phyloP scores from a whole-genome alignment of 2,797 vertebrate species.

The Hapalemur alaotrensis region DNA sequence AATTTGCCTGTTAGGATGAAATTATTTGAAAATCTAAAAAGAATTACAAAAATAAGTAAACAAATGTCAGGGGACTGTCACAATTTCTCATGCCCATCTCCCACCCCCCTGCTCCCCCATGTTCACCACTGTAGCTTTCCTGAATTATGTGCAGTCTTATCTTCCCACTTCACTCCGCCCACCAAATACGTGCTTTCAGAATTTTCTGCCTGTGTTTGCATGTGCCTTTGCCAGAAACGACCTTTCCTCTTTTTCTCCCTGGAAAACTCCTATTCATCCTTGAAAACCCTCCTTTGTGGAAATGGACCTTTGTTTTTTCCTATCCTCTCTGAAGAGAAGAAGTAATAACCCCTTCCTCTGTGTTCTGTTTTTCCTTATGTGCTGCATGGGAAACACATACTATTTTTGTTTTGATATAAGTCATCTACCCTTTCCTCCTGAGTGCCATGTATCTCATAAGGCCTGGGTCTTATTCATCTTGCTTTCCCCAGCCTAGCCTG shows the following conservation, averaged over 20 bases:
- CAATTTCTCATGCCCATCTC: background rate
- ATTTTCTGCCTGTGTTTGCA: background rate
- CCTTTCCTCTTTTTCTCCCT: background rate
- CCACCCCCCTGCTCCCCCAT: rapidly evolving
- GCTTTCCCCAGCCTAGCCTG: background rate
- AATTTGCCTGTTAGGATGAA: background rate
- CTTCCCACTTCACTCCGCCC: background rate
- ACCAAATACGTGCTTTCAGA: background rate
- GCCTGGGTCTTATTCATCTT: background rate
- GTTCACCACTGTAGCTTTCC: background rate
- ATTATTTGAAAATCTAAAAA: background rate
- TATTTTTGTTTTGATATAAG: background rate
- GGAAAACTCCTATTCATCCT: background rate
- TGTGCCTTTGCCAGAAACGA: background rate
- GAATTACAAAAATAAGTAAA: background rate
- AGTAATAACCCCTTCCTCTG: background rate
- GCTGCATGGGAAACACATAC: background rate
- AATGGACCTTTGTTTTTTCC: background rate
- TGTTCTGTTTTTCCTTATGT: background rate
- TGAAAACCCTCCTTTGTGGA: background rate
- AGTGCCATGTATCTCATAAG: background rate
- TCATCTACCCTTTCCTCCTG: background rate
- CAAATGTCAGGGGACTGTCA: too few relatives aligned
- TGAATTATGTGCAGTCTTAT: background rate
- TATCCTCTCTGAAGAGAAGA: background rate